Base-by-base conservation (phyloP, 2,888 invertebrate species). In the Dascillus cervinus region DNA sequence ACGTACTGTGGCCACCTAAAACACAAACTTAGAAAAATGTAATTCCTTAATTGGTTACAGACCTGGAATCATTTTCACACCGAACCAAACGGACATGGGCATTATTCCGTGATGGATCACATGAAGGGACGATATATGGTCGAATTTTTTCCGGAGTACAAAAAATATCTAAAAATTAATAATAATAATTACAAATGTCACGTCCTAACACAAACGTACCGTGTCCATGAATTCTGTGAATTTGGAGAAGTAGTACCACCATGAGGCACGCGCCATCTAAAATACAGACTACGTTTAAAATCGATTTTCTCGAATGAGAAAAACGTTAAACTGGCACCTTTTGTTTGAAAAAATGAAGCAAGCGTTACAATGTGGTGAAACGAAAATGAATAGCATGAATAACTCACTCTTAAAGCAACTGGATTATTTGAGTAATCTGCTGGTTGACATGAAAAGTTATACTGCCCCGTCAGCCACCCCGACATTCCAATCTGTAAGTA, bases 41-140 rank as follows among this genome's bases (percentile, higher is more conserved):
- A 17, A 17, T 8, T 17, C 4, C 8, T 17, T 8, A 17, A 17
- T 17, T 6, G 5, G 17, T 17, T 6, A 17, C 4, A 17, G 65
- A 83, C 85, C 87, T 60, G 92, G 91, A 13, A 89, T 91, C 71
- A 91, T 94, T 70, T 91, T 91, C 31, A 94, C 91, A 29, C 94
- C 95, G 63, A 92, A 90, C 94, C 95, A 95, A 41, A 94, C 92
- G 3, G 90, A 90, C 82, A 92, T 83, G 20, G 95, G 95, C 94
- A 95, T 95, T 56, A 90, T 84, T 46, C 92, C 92, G 65, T 95
- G 95, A 67, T 95, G 95, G 60, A 94, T 91, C 32, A 95, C 92
- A 68, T 95, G 95, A 26, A 95, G 75, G 4, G 88, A 86, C 36
- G 90, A 87, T 50, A 95, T 84, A 65, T 95, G 94, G 63, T 86